Percentiles rank a stretch among this genome's conserved stretches.
Conservation (phyloP, 1,140 invertebrate species). For the Zaprionus camerounensis region DNA sequence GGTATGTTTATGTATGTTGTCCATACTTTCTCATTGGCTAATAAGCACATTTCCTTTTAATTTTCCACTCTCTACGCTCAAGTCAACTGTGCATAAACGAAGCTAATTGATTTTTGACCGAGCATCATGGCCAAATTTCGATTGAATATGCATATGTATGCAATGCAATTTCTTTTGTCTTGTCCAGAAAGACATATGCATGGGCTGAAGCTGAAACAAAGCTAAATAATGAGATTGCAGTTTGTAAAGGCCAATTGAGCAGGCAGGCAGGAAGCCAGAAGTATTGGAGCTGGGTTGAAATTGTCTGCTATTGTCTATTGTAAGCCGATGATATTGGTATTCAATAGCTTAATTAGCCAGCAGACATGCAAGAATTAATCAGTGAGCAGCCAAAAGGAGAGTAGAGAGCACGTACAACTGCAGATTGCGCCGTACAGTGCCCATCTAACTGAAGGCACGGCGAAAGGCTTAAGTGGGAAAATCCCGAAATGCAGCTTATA, state of each 20-base stretch:
- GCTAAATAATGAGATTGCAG: conserved; percentile 20
- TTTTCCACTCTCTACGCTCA: not conserved
- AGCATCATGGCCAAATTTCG: not conserved
- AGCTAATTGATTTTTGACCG: conserved; percentile 27
- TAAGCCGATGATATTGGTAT: not conserved
- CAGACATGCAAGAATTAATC: conserved; percentile 41
- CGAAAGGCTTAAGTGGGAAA: conserved; percentile 13
- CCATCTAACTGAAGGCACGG: not conserved
- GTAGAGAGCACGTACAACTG: conserved; percentile 44
- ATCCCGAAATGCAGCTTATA: conserved; percentile 52
- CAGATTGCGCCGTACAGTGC: not conserved
- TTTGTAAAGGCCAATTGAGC: conserved; percentile 32
- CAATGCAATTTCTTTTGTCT: conserved; percentile 26
- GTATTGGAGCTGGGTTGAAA: conserved; percentile 2
- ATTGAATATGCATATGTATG: not conserved
- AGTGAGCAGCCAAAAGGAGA: conserved; percentile 20
- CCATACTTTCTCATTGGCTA: not conserved
- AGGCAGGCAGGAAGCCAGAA: not conserved
- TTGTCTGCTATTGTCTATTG: conserved; percentile 18
- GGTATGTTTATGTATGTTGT: not conserved
- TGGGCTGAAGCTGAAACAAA: not conserved
- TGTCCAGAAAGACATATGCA: not conserved
- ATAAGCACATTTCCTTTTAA: not conserved
- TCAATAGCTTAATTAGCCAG: conserved; percentile 47
- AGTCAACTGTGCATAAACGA: not conserved